phyloP scores from a whole-genome alignment of 2,113 vertebrate species.

The Struthio camelus region DNA sequence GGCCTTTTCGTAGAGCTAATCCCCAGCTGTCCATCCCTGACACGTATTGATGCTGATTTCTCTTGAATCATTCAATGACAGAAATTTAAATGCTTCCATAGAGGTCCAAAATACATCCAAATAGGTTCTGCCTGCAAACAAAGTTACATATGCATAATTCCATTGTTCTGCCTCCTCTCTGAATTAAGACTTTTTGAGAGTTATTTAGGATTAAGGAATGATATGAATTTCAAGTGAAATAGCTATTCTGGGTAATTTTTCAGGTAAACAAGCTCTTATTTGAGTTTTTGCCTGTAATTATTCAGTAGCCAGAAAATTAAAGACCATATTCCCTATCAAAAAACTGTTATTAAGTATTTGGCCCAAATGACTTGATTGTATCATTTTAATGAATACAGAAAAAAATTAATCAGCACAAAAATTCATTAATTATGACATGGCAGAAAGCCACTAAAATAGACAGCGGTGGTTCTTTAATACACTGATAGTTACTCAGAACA shows the following conservation, averaged over 20 bases:
- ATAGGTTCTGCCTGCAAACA: not conserved
- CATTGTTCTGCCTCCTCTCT: not conserved
- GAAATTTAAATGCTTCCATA: slow-evolving; percentile 40
- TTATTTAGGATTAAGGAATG: slow-evolving; percentile 14
- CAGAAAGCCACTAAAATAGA: slow-evolving; percentile 24
- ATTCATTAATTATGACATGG: slow-evolving; percentile 29
- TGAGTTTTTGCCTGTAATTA: slow-evolving; percentile 32
- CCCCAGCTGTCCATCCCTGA: not conserved
- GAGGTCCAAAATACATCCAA: not conserved
- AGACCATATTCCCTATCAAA: slow-evolving; percentile 21
- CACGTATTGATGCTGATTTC: not conserved
- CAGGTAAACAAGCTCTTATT: slow-evolving; percentile 9
- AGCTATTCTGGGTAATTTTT: slow-evolving; percentile 17
- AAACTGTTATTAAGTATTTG: slow-evolving; percentile 35
- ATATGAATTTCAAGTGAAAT: slow-evolving; percentile 9
- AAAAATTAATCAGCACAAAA: slow-evolving; percentile 40
- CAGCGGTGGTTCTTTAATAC: not conserved
- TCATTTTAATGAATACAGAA: slow-evolving; percentile 52
- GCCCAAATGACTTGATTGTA: slow-evolving; percentile 34
- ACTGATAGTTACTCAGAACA: not conserved
- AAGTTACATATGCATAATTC: not conserved
- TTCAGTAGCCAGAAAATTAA: slow-evolving; percentile 37
- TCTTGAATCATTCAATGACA: slow-evolving; percentile 37
- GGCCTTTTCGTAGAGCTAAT: not conserved
- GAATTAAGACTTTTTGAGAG: not conserved